Evolutionary conservation across 2,888 invertebrate genomes (phyloP).

Genomic region (Cephonodes hylas): DNA sequence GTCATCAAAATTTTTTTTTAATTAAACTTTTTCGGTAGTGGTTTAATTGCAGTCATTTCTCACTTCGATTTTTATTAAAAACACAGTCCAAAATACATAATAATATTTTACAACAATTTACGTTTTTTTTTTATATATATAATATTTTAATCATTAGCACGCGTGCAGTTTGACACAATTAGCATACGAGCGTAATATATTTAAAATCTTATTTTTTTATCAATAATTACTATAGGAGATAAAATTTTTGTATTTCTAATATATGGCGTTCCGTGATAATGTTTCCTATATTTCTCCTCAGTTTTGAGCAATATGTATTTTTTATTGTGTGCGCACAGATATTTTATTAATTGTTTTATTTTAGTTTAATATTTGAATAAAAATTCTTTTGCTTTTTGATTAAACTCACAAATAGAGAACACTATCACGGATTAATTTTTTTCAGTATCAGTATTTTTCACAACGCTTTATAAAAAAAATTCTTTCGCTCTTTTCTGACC

Average conservation of each 20-base stretch:
- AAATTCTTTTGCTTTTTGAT: no score
- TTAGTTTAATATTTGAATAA: slow-evolving; percentile 13
- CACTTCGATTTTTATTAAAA: background rate
- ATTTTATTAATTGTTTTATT: background rate
- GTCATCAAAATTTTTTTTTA: no score
- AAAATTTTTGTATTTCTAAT: slow-evolving; percentile 64
- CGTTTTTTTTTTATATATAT: slow-evolving; percentile 43
- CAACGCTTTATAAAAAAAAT: slow-evolving; percentile 75
- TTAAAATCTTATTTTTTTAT: slow-evolving; percentile 54
- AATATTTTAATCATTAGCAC: slow-evolving; percentile 54
- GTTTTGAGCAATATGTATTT: slow-evolving; percentile 56
- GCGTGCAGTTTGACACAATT: slow-evolving; percentile 75
- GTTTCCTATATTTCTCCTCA: slow-evolving; percentile 43
- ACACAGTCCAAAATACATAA: background rate
- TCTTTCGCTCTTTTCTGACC: slow-evolving; percentile 59
- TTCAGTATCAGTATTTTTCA: slow-evolving; percentile 60
- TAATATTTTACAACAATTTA: slow-evolving; percentile 23
- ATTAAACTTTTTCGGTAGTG: background rate
- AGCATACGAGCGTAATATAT: slow-evolving; percentile 62
- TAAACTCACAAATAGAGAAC: slow-evolving; percentile 37
- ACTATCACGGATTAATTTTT: slow-evolving; percentile 53
- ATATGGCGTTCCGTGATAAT: slow-evolving; percentile 57
- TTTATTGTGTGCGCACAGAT: background rate
- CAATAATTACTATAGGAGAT: slow-evolving; percentile 59
- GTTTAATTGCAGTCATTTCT: background rate